Percentiles rank a stretch among this genome's conserved stretches.
These are phyloP conservation scores for Lethocerus indicus DNA, from an alignment of 1,140 invertebrate genomes.

Conservation along the genomic window DNA sequence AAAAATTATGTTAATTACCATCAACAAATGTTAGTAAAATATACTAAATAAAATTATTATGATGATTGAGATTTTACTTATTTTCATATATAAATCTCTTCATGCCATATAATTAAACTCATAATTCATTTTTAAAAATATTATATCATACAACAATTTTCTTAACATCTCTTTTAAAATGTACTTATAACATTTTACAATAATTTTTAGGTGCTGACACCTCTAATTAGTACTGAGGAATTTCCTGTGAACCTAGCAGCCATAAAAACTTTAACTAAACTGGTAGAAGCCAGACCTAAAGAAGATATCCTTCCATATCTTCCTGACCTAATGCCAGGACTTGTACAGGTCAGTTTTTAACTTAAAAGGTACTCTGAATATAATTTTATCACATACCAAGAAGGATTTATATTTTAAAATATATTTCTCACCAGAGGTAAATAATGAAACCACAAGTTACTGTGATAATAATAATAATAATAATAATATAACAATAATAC, in stretches of 20 bases:
- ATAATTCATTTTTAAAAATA: neutral
- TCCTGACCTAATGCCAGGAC: constrained; percentile 66
- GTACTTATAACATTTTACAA: constrained; percentile 18
- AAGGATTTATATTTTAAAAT: too few relatives aligned
- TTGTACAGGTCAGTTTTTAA: constrained; percentile 47
- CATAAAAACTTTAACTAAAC: constrained; percentile 76
- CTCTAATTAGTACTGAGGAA: constrained; percentile 68
- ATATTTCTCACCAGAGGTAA: too few relatives aligned
- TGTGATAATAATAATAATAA: too few relatives aligned
- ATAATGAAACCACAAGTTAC: too few relatives aligned
- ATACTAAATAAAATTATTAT: too few relatives aligned
- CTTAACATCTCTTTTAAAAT: neutral
- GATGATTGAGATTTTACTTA: too few relatives aligned
- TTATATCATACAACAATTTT: neutral
- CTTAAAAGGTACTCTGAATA: neutral
- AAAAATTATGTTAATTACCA: too few relatives aligned
- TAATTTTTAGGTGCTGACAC: constrained; percentile 35
- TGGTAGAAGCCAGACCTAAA: constrained; percentile 49
- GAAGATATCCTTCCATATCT: constrained; percentile 57
- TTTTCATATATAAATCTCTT: too few relatives aligned
- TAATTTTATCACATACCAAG: too few relatives aligned
- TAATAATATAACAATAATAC: too few relatives aligned
- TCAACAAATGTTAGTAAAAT: too few relatives aligned
- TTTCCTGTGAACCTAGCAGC: constrained; percentile 78
- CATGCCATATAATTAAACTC: neutral